Evolutionary conservation across 2,888 invertebrate genomes (phyloP).

Genomic region (Camponotus fellah): DNA sequence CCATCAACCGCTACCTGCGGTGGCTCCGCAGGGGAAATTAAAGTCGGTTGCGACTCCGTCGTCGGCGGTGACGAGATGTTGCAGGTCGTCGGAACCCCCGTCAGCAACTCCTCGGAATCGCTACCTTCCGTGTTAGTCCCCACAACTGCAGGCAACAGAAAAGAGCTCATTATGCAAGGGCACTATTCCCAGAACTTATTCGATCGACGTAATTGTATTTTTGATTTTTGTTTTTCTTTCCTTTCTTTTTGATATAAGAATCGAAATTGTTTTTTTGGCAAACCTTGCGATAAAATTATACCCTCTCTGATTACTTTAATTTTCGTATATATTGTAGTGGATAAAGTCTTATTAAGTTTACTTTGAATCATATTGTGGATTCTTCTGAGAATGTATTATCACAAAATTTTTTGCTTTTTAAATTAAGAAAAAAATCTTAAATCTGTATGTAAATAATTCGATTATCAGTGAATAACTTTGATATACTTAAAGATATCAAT

Average conservation of each 20-base stretch:
- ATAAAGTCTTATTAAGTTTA: too few relatives aligned
- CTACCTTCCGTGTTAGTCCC: slow-evolving; percentile 83
- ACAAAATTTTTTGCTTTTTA: too few relatives aligned
- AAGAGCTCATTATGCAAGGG: slow-evolving; percentile 16
- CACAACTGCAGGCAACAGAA: slow-evolving; percentile 77
- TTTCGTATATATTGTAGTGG: too few relatives aligned
- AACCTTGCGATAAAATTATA: too few relatives aligned
- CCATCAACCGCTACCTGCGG: slow-evolving; percentile 68
- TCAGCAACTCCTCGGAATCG: slow-evolving; percentile 83
- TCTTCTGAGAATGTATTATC: too few relatives aligned
- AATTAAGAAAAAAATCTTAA: too few relatives aligned
- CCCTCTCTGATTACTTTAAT: too few relatives aligned
- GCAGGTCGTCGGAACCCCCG: slow-evolving; percentile 80
- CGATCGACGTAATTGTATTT: slow-evolving; percentile 24
- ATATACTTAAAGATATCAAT: too few relatives aligned
- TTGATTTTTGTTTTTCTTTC: not conserved
- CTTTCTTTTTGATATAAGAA: not conserved
- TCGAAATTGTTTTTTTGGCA: not conserved
- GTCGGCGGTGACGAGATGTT: slow-evolving; percentile 80
- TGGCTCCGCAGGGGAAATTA: slow-evolving; percentile 64
- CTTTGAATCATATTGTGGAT: too few relatives aligned
- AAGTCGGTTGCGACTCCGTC: slow-evolving; percentile 68
- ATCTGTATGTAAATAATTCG: too few relatives aligned
- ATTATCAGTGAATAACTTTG: too few relatives aligned
- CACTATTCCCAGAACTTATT: not conserved